These are phyloP conservation scores for Otolemur garnettii DNA, from an alignment of 2,113 vertebrate genomes.

Conservation along the genomic window DNA sequence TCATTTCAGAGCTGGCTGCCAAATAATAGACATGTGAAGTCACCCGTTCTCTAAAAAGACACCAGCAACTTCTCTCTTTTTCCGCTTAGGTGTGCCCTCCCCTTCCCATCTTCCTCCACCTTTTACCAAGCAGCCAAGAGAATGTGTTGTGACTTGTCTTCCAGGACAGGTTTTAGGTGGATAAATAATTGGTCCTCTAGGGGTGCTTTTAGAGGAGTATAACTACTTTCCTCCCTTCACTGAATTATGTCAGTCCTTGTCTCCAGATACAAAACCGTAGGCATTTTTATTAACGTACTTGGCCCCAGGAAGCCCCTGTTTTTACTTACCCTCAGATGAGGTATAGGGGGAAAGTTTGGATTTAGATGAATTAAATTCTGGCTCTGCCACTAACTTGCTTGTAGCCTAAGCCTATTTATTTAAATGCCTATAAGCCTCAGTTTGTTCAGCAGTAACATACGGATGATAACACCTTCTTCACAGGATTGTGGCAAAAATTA, in stretches of 20 bases:
- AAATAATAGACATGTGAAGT: neutral
- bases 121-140: neutral
- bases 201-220: neutral
- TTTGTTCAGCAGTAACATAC: neutral
- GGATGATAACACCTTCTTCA: neutral
- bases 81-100: neutral
- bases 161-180: constrained; percentile 12
- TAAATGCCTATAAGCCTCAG: neutral
- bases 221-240: neutral
- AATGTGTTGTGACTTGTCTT: neutral
- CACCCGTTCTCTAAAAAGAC: neutral
- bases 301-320: neutral
- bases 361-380: constrained; percentile 12
- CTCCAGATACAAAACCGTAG: neutral
- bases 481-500: neutral
- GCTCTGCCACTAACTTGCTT: neutral
- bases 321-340: neutral
- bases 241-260: neutral
- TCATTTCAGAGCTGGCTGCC: neutral
- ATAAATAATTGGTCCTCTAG: constrained; percentile 46
- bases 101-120: neutral
- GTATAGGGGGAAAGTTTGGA: neutral
- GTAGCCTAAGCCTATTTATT: neutral
- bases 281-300: constrained; percentile 3
- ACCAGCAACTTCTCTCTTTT: neutral